Base-by-base conservation (phyloP, 1,140 invertebrate species). In the Chironomus striatipennis region DNA sequence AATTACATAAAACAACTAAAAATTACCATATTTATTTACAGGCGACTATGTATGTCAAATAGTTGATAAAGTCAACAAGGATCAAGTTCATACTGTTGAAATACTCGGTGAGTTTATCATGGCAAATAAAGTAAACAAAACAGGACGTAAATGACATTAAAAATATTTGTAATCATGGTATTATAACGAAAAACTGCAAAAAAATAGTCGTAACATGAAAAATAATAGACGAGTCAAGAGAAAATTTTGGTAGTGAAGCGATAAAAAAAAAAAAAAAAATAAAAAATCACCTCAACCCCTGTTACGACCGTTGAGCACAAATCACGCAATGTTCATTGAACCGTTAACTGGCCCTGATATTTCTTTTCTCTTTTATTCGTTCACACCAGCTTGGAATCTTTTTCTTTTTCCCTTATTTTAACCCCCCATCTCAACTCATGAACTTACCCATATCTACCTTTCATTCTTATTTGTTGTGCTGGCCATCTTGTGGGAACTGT, bases 21-120 rank as follows among this genome's bases (percentile, higher is more conserved):
- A 24, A 10, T 72, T 72, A 10, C 18, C 18, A 17, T 72, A 7
- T 12, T 42, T 72, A 10, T 9, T 7, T 18, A 7, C 42, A n/a
- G 34, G 42, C 42, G 86, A 87, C 79, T 89, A 89, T 82, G 87
- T 89, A 21, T 90, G 88, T 79, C 89, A 90, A 83, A 87, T 90
- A 57, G 88, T 88, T 67, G 88, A 89, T 77, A 84, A 86, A 24
- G 85, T 87, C 74, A 86, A 87, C 42, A 80, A 86, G 17, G 88
- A 90, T 80, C 88, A 90, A 79, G 80, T 82, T 73, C 81, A 82
- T 77, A 82, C 81, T 74, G 81, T 82, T 47, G 81, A 82, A 78
- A 82, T 82, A 77, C 78, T 82, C 77, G 81, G 81, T 82, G 76
- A 82, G 80, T 70, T 70, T 70, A 70, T 20, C 65, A 70, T 18